Conservation (phyloP, 2,797 vertebrate genomes). For the Steatocranus sp. region DNA sequence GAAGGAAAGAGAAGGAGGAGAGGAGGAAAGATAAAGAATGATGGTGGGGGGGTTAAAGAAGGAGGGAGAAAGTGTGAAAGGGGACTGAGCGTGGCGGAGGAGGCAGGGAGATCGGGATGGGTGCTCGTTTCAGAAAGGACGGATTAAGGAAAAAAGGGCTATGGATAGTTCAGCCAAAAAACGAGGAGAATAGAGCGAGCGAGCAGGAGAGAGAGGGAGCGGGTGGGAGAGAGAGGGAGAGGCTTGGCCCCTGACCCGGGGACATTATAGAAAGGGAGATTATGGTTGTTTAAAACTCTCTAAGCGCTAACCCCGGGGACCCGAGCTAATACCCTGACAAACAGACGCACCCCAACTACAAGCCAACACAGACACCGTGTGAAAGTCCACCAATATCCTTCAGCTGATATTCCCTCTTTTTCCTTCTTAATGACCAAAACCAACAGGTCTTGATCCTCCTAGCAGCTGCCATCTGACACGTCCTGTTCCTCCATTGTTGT, state of each 20-base stretch:
- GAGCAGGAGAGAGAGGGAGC: constrained; percentile 36
- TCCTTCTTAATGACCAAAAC: neutral
- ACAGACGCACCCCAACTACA: neutral
- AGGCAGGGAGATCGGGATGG: constrained; percentile 42
- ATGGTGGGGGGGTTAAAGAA: neutral
- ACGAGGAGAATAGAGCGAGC: constrained; percentile 40
- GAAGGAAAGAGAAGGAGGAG: neutral
- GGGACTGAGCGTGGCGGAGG: constrained; percentile 58
- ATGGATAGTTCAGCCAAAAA: constrained; percentile 64
- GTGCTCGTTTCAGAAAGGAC: constrained; percentile 30
- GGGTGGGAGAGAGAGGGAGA: constrained; percentile 9
- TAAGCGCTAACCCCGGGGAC: constrained; percentile 79
- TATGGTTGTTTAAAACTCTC: constrained; percentile 80
- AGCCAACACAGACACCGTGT: neutral
- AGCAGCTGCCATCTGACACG: neutral
- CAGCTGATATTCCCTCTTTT: neutral
- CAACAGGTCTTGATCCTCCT: neutral
- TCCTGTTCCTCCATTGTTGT: neutral
- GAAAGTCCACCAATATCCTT: neutral
- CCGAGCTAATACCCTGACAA: constrained; percentile 61
- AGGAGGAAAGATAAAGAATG: neutral
- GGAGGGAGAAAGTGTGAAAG: constrained; percentile 28
- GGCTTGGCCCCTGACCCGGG: constrained; percentile 76
- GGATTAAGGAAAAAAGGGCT: constrained; percentile 56
- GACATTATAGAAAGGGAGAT: constrained; percentile 79